A percentile compares a stretch with the other conserved stretches of the same genome.
Conservation (phyloP, 2,113 vertebrate genomes). For the Raja brachyura region DNA sequence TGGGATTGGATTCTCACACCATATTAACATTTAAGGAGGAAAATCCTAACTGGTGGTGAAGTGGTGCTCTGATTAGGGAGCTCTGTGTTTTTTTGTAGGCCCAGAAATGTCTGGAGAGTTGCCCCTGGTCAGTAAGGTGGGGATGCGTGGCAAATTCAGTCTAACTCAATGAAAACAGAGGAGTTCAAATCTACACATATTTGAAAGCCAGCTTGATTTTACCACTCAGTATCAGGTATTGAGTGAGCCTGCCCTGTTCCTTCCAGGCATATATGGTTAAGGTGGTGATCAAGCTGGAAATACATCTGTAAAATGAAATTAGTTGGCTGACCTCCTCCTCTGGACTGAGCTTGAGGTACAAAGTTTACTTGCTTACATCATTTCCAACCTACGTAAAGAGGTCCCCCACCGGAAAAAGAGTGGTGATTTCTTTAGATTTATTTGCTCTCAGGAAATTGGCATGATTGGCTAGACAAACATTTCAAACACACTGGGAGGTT, state of each 20-base stretch:
- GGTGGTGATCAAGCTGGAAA: background rate
- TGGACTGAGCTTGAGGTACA: no score
- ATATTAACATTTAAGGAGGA: no score
- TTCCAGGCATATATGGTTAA: background rate
- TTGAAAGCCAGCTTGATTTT: background rate
- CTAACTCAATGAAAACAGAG: background rate
- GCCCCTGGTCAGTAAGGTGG: background rate
- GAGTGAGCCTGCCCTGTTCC: background rate
- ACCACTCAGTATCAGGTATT: background rate
- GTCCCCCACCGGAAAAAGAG: no score
- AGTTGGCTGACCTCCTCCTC: no score
- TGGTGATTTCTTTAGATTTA: no score
- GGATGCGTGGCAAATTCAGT: background rate
- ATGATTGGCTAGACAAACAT: no score
- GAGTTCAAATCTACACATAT: background rate
- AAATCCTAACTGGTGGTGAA: no score
- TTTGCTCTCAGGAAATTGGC: no score
- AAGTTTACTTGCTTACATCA: no score
- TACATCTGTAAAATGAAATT: background rate
- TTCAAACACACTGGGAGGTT: no score
- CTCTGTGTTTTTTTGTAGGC: background rate
- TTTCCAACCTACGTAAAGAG: no score
- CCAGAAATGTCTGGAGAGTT: background rate
- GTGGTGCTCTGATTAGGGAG: background rate
- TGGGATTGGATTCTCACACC: no score